Base-by-base conservation (phyloP, 53 echinoderm and acorn worm genomes). In the Astropecten irregularis region DNA sequence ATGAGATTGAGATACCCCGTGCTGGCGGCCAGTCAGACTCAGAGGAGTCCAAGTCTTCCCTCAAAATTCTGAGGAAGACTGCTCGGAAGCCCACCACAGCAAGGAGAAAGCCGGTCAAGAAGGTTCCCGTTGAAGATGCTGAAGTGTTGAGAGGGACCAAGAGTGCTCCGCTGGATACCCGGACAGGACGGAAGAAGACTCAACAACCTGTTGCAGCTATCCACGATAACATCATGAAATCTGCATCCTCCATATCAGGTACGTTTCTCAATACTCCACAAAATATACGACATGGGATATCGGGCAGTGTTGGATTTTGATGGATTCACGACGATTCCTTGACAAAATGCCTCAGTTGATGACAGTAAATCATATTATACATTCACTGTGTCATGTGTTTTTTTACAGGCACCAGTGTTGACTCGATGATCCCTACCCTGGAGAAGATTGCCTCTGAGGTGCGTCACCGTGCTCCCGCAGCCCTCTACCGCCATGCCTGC, bases 1-100 rank as follows among this genome's bases (percentile, higher is more conserved):
- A 85, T 52, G 86, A 97, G 76, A 92, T 97, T 82, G 97, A 97
- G 53, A 88, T 97, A 34, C 97, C 95, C 9, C 65, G 97, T 32
- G 88, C 90, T 18, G 91, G 88, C 6, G 30, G 49, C 4, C 72
- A 82, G 23, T 95, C 93, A 1, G 95, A 95, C 35, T 83, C 86
- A 4, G 88, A 91, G 18, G 55, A 25, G 2, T 40, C 59, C 36
- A 42, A 39, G 29, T 84, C 54, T 9, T 47, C 53, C 38, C 59
- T 87, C 57, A 88, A 66, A 48, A 30, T 70, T 13, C 59, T 42
- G n/a, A 50, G 74, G 49, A 50, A 68, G 69, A 71, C 76, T 7
- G 54, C 54, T 25, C 51, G 82, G 55, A 73, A 69, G 22, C 48
- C 73, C 0, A 66, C 62, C 2, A 58, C 55, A 8, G 62, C 79